A percentile compares a stretch with the other conserved stretches of the same genome.
Conservation (phyloP, 2,888 invertebrate species). For the Apodemia duryi region DNA sequence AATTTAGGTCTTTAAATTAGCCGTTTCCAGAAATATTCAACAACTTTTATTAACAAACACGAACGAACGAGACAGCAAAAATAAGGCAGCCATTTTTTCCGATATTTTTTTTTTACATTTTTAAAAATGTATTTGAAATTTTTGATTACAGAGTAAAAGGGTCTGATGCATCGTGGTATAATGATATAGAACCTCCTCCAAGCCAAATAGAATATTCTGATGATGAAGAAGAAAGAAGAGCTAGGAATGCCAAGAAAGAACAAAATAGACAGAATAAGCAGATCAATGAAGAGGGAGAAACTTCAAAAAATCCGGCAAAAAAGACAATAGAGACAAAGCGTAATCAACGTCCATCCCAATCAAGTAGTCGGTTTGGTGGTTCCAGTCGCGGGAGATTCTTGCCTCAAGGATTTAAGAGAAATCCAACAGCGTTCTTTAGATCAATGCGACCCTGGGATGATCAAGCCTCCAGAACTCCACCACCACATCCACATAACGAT, state of each 20-base stretch:
- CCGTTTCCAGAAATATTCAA: too few relatives aligned
- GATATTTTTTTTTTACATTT: background rate
- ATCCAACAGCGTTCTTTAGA: conserved; percentile 43
- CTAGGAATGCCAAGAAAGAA: conserved; percentile 57
- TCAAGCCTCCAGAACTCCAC: conserved; percentile 42
- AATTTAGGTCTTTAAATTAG: too few relatives aligned
- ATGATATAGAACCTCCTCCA: conserved; percentile 90
- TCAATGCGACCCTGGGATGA: conserved; percentile 44
- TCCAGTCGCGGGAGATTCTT: conserved; percentile 59
- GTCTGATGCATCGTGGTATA: conserved; percentile 92
- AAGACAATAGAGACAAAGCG: conserved; percentile 44
- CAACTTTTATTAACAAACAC: too few relatives aligned
- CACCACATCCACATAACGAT: conserved; percentile 41
- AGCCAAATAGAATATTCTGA: conserved; percentile 90
- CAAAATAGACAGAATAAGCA: conserved; percentile 40
- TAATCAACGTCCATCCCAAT: conserved; percentile 65
- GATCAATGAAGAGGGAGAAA: conserved; percentile 47
- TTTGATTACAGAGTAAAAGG: conserved; percentile 83
- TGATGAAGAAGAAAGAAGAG: conserved; percentile 88
- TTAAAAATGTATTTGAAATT: background rate
- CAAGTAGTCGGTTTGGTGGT: conserved; percentile 63
- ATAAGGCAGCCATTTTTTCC: too few relatives aligned
- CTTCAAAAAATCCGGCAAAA: conserved; percentile 45
- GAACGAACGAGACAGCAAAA: too few relatives aligned
- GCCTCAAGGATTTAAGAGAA: conserved; percentile 46